phyloP scores from a whole-genome alignment of 2,888 invertebrate species.

The Mesorhabditis spiculigera region DNA sequence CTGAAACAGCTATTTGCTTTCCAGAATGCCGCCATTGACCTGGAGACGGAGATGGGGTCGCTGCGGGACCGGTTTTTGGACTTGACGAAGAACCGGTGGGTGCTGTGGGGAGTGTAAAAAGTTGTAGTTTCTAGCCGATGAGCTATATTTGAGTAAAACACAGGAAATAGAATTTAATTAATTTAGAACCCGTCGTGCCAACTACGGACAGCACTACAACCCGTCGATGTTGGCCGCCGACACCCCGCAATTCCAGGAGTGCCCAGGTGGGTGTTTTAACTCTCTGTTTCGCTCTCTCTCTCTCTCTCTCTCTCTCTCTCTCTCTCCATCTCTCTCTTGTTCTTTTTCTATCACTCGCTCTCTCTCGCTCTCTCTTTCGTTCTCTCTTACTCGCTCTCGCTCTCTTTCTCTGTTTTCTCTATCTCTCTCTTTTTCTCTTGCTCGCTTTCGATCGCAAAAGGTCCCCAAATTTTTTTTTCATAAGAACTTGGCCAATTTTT shows the following conservation, averaged over 20 bases:
- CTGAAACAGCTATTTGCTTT: background rate
- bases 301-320: no score
- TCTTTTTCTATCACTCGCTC: no score
- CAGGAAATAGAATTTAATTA: background rate
- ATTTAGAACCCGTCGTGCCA: conserved; percentile 24
- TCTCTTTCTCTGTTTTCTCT: no score
- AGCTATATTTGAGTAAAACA: no score
- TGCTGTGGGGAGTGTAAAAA: conserved; percentile 5
- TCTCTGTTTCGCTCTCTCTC: no score
- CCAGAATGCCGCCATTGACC: conserved; percentile 43
- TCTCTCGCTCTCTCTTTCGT: no score
- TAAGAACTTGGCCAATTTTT: no score
- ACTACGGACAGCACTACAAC: conserved; percentile 42
- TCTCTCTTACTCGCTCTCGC: no score
- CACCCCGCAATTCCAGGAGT: conserved; percentile 57
- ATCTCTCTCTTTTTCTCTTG: no score
- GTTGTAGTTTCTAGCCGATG: background rate
- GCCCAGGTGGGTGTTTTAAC: conserved; percentile 39
- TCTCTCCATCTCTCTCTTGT: no score
- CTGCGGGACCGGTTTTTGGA: conserved; percentile 27
- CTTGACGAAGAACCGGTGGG: conserved; percentile 22
- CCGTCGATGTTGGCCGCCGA: conserved; percentile 47
- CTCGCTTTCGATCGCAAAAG: no score
- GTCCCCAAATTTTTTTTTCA: no score
- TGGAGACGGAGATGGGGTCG: conserved; percentile 48